Percentiles rank a stretch among this genome's conserved stretches.
Evolutionary conservation across 2,797 vertebrate species (phyloP).

Genomic region (Novumbra hubbsi): DNA sequence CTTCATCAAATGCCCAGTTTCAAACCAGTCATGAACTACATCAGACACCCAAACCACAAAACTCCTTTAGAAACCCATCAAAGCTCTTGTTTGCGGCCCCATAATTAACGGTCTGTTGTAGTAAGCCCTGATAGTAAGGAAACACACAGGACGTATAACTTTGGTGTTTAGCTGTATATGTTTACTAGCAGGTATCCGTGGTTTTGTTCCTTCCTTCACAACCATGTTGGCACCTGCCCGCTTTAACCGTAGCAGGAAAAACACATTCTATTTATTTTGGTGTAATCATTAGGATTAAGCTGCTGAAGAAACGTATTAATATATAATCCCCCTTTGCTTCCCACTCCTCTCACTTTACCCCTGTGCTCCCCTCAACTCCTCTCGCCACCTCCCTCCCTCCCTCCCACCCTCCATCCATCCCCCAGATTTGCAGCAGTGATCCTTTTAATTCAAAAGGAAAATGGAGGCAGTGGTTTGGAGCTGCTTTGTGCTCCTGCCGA

Average conservation of each 20-base stretch:
- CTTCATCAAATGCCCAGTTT: not conserved
- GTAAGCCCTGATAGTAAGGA: not conserved
- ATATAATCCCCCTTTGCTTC: conserved; percentile 74
- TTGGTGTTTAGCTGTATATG: conserved; percentile 21
- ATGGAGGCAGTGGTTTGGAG: conserved; percentile 79
- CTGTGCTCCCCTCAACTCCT: conserved; percentile 24
- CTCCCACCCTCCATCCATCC: conserved; percentile 20
- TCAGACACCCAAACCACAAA: not conserved
- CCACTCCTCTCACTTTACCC: not conserved
- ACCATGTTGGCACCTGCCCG: conserved; percentile 68
- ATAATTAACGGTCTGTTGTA: not conserved
- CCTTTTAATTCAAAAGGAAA: conserved; percentile 76
- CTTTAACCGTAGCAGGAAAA: conserved; percentile 66
- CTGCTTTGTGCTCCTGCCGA: conserved; percentile 88
- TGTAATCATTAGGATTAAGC: conserved; percentile 88
- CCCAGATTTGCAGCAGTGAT: conserved; percentile 71
- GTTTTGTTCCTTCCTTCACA: conserved; percentile 37
- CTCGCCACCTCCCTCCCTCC: conserved; percentile 28
- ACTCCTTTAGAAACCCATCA: no score
- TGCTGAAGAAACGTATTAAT: conserved; percentile 78
- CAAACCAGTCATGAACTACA: not conserved
- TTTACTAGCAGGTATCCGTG: conserved; percentile 45
- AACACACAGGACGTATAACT: not conserved
- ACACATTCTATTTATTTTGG: conserved; percentile 87
- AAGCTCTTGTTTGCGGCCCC: not conserved